Evolutionary conservation across 2,888 invertebrate genomes (phyloP).

Genomic region (Fragum whitleyi): DNA sequence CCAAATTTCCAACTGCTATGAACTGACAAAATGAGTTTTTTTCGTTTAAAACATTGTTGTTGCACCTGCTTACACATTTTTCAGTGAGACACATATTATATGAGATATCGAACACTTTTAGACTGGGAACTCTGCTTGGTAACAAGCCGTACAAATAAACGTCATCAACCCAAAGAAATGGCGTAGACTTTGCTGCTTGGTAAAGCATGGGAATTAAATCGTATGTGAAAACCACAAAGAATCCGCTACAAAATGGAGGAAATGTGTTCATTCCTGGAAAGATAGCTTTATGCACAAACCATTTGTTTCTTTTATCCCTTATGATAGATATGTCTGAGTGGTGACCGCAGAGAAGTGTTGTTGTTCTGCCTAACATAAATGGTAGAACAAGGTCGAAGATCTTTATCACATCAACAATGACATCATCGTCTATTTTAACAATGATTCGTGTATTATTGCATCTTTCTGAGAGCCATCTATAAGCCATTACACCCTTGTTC

Average conservation of each 20-base stretch:
- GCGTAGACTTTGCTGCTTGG: slow-evolving; percentile 1
- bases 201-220: background rate
- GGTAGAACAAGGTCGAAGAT: background rate
- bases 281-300: background rate
- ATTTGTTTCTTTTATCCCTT: background rate
- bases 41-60: too few species aligned
- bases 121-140: background rate
- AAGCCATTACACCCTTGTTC: background rate
- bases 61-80: too few species aligned
- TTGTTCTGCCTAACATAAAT: background rate
- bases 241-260: background rate
- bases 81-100: too few species aligned
- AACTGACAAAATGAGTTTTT: too few species aligned
- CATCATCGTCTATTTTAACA: slow-evolving; percentile 8
- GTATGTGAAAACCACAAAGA: background rate
- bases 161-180: slow-evolving; percentile 15
- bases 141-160: slow-evolving; percentile 4
- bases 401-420: background rate
- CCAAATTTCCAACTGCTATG: too few species aligned
- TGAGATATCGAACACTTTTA: background rate
- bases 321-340: background rate
- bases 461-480: slow-evolving; percentile 3
- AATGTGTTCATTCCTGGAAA: background rate
- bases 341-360: background rate
- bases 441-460: background rate